Conservation (phyloP, 2,113 vertebrate genomes). For the Craseonycteris thonglongyai region DNA sequence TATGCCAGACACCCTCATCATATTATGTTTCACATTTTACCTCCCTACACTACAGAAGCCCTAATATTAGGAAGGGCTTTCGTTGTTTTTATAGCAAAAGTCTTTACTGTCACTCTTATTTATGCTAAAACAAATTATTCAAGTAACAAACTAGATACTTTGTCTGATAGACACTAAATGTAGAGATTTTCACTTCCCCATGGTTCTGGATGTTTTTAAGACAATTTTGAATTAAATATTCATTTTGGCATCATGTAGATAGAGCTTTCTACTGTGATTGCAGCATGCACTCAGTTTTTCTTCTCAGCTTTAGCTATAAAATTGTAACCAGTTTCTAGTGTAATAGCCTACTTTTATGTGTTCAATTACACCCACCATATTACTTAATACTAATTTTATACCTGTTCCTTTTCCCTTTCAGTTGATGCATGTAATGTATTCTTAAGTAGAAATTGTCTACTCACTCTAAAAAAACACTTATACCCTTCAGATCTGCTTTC, state of each 20-base stretch:
- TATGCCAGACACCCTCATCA: not conserved
- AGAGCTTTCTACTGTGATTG: not conserved
- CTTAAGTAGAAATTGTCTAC: slow-evolving; percentile 44
- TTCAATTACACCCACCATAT: not conserved
- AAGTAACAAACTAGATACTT: not conserved
- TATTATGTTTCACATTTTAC: not conserved
- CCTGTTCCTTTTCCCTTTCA: slow-evolving; percentile 14
- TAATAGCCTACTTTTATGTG: not conserved
- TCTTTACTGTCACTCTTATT: not conserved
- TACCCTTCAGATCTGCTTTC: slow-evolving; percentile 13
- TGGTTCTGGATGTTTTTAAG: not conserved
- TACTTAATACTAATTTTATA: slow-evolving; percentile 28
- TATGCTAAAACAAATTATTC: not conserved
- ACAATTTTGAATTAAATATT: not conserved
- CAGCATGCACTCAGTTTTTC: not conserved
- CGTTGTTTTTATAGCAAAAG: not conserved
- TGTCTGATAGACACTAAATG: not conserved
- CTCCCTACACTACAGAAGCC: not conserved
- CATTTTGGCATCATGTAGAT: not conserved
- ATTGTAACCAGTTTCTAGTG: not conserved
- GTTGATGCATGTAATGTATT: not conserved
- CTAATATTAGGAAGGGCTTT: not conserved
- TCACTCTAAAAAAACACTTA: slow-evolving; percentile 37
- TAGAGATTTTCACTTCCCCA: not conserved
- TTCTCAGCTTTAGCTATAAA: slow-evolving; percentile 1